Conservation (phyloP, 2,797 vertebrate species). For the Pteronotus mesoamericanus region DNA sequence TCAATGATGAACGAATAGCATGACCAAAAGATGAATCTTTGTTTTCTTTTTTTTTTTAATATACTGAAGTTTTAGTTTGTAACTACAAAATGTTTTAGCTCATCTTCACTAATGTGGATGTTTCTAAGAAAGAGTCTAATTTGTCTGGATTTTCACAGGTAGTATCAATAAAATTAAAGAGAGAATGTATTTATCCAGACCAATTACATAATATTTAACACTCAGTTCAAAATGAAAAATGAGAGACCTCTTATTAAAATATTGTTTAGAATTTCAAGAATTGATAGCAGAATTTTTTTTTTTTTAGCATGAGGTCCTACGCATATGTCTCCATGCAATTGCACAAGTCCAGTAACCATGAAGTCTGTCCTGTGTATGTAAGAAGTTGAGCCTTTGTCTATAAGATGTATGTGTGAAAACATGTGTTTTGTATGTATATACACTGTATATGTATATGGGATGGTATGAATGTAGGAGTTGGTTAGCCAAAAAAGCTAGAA, state of each 20-base stretch:
- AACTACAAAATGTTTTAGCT: not conserved
- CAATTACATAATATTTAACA: not conserved
- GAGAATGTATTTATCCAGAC: not conserved
- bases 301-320: not conserved
- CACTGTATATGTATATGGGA: too few species aligned
- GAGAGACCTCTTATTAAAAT: not conserved
- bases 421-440: not conserved
- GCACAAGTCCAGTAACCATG: accelerated
- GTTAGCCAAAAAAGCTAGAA: not conserved
- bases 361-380: not conserved
- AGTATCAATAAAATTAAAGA: not conserved
- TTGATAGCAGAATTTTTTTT: not conserved
- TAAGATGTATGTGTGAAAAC: not conserved
- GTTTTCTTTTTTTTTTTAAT: not conserved
- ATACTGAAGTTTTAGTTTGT: not conserved
- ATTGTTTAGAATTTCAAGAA: not conserved
- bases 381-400: not conserved
- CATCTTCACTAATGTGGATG: not conserved
- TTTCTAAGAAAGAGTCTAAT: not conserved
- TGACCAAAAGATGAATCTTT: not conserved
- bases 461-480: not conserved
- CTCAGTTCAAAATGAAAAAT: not conserved
- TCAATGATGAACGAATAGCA: not conserved
- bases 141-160: not conserved
- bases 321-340: not conserved